Evolutionary conservation across 2,797 vertebrate species (phyloP), one percentile per base, ranked within the genome.

Genomic region (Pyrocephalus nanus): DNA sequence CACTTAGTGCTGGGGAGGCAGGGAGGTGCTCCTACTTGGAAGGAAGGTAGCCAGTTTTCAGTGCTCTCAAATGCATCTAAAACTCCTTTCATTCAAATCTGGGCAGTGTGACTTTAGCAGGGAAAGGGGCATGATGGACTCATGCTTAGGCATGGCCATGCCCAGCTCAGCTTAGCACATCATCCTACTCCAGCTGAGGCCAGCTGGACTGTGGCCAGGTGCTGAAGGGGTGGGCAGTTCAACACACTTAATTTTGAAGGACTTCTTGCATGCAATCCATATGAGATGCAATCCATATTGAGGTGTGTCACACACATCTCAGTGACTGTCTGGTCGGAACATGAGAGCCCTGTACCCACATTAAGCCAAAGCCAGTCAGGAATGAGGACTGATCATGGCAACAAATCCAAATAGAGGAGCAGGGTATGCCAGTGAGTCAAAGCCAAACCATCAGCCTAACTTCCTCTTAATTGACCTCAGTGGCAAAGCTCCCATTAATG

Each of bases 271-370:
- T 72, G 32, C 26, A 72, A 6, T 69, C 12, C 13, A 3, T 27
- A 29, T 29, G 50, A 29, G 27, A 51, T 51, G 50, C 50, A 51
- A 30, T 53, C 51, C 51, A 18, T 53, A 10, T 11, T 53, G 29
- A 53, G 51, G 29, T 53, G 11, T 53, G 27, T 42, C 80, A 53
- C 32, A 43, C 9, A 20, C 1, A 0, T 38, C 9, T 79, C 4
- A 3, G 2, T 34, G n/a, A 53, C 7, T 62, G 36, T 34, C 29
- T 73, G 47, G 34, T 23, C 64, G 57, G 55, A 87, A 16, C 2
- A 6, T 27, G 20, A 73, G 21, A 73, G 32, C 25, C 38, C 21
- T 0, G 0, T 47, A 43, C 6, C 38, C 53, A 74, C 27, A 38
- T 16, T 67, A 74, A 67, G 45, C 27, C 73, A 87, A 84, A 86